Percentiles rank a stretch among this genome's conserved stretches.
Evolutionary conservation across 2,113 vertebrate genomes (phyloP).

Genomic region (Formicarius rufipectus): DNA sequence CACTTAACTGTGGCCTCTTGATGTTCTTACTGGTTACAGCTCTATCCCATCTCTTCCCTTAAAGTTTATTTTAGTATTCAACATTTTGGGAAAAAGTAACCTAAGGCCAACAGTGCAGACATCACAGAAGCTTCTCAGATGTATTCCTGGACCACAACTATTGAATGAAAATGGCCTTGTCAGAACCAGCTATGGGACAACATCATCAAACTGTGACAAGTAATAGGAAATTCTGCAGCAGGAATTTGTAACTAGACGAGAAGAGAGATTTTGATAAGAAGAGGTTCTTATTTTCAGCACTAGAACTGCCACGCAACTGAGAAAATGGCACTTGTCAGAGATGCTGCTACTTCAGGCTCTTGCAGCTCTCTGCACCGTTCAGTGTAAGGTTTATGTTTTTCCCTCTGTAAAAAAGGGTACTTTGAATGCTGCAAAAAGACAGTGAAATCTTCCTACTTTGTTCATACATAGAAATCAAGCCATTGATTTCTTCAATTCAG

Average conservation of each 20-base stretch:
- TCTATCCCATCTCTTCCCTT: background rate
- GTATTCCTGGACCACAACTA: background rate
- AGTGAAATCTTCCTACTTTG: background rate
- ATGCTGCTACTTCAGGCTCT: background rate
- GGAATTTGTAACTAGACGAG: background rate
- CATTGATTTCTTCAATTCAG: background rate
- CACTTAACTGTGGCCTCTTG: background rate
- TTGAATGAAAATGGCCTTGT: background rate
- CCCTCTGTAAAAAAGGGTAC: background rate
- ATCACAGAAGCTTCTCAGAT: background rate
- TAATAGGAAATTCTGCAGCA: background rate
- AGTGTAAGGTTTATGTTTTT: background rate
- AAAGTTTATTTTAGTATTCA: background rate
- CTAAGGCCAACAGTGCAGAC: background rate
- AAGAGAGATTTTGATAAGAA: background rate
- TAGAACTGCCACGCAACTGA: background rate
- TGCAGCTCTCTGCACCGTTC: background rate
- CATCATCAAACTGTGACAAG: background rate
- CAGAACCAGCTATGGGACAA: background rate
- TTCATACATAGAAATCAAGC: background rate
- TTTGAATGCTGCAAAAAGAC: background rate
- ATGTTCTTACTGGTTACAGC: background rate
- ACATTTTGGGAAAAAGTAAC: background rate
- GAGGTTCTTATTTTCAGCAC: background rate
- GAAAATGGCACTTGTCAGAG: background rate